These are phyloP conservation scores for Leptopilina clavipes DNA, from an alignment of 1,140 invertebrate species.

Conservation along the genomic window DNA sequence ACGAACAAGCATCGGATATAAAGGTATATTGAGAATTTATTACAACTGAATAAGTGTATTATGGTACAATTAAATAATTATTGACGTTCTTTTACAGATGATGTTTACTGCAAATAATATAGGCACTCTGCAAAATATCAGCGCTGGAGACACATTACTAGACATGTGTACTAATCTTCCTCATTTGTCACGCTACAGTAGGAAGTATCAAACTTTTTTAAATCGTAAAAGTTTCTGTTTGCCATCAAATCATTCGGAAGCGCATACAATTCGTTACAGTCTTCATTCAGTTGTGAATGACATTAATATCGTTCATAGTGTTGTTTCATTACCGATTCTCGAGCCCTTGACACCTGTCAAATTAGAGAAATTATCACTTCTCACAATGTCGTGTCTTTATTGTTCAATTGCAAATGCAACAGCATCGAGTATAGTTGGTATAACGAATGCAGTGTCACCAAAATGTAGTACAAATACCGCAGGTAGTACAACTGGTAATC, in stretches of 20 bases:
- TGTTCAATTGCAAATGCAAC: conserved; percentile 83
- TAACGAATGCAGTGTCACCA: conserved; percentile 79
- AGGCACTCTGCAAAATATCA: conserved; percentile 79
- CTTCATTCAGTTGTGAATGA: conserved; percentile 87
- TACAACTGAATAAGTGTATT: no score
- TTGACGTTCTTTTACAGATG: conserved; percentile 61
- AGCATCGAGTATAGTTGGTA: conserved; percentile 80
- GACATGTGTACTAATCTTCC: conserved; percentile 86
- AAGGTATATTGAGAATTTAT: no score
- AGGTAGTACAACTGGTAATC: conserved; percentile 65
- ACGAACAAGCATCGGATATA: conserved; percentile 61
- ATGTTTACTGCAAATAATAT: conserved; percentile 75
- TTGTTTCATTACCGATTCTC: conserved; percentile 88
- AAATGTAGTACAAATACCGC: conserved; percentile 75
- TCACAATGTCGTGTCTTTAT: conserved; percentile 87
- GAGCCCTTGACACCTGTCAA: conserved; percentile 89
- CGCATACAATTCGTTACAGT: conserved; percentile 83
- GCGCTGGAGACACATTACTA: conserved; percentile 86
- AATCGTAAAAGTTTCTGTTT: conserved; percentile 80
- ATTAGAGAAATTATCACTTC: conserved; percentile 85
- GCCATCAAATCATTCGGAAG: conserved; percentile 83
- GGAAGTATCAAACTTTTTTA: conserved; percentile 82
- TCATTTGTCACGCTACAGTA: conserved; percentile 84
- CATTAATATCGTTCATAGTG: conserved; percentile 87
- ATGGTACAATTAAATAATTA: no score